Conservation (phyloP, 2,113 vertebrate species). For the Sterna hirundo region DNA sequence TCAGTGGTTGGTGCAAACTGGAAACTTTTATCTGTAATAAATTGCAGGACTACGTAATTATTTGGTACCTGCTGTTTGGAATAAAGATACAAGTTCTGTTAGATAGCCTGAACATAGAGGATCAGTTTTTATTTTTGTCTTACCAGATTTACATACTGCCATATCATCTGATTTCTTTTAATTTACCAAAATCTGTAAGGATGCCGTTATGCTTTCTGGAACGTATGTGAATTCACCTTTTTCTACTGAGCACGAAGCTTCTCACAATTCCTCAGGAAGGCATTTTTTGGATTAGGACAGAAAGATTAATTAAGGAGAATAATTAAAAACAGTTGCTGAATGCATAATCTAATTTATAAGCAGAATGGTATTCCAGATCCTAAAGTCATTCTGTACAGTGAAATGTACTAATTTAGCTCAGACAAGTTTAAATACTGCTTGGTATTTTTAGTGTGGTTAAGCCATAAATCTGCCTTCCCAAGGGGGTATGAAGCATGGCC, state of each 20-base stretch:
- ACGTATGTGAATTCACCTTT: background rate
- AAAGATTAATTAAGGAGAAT: background rate
- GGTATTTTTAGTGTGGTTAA: background rate
- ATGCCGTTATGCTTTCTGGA: background rate
- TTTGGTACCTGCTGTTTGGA: background rate
- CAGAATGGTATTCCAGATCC: background rate
- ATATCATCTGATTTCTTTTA: background rate
- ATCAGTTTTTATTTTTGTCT: background rate
- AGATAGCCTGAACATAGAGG: background rate
- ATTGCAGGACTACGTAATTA: accelerated
- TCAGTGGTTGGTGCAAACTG: background rate
- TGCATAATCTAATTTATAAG: background rate
- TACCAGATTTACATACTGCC: background rate
- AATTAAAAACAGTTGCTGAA: background rate
- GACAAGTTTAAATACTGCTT: background rate
- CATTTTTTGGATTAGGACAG: background rate
- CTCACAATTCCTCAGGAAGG: background rate
- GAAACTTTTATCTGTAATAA: background rate
- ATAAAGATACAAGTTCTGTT: background rate
- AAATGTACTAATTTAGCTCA: background rate
- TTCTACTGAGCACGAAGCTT: background rate
- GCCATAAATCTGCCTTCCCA: background rate
- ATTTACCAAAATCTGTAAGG: background rate
- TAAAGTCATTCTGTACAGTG: background rate
- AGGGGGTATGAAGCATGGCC: background rate